These are phyloP conservation scores for Alces alces DNA, from an alignment of 2,113 vertebrate genomes.

Conservation along the genomic window DNA sequence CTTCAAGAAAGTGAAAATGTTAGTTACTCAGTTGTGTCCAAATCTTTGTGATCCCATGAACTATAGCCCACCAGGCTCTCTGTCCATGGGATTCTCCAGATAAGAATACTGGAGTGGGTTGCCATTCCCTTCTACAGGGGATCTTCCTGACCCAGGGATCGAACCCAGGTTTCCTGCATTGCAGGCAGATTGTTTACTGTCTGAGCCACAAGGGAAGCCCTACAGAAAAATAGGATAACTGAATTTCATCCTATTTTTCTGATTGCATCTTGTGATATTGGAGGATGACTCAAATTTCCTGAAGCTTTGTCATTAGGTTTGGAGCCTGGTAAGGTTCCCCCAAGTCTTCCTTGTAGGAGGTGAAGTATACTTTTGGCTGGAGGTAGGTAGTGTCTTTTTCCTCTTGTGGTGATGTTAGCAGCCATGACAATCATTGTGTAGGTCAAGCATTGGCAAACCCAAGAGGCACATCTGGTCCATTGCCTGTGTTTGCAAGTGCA, in stretches of 20 bases:
- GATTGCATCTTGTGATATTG: neutral
- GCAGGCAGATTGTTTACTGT: neutral
- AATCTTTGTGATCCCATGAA: neutral
- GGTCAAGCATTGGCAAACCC: neutral
- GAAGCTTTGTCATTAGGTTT: neutral
- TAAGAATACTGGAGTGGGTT: neutral
- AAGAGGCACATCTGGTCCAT: neutral
- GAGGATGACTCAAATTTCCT: neutral
- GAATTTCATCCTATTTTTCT: neutral
- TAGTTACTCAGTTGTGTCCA: neutral
- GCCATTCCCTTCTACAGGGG: neutral
- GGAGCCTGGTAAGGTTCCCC: neutral
- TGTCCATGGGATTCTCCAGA: neutral
- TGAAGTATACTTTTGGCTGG: neutral
- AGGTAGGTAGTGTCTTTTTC: neutral
- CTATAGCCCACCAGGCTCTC: neutral
- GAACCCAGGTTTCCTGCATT: neutral
- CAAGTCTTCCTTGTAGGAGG: neutral
- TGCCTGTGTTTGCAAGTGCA: neutral
- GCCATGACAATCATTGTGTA: neutral
- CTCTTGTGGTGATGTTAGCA: neutral
- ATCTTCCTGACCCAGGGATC: neutral
- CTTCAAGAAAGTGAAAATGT: neutral
- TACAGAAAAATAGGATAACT: neutral
- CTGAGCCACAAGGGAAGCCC: neutral